phyloP scores from a whole-genome alignment of 2,888 invertebrate species.

The Arrhopalites spinosus region DNA sequence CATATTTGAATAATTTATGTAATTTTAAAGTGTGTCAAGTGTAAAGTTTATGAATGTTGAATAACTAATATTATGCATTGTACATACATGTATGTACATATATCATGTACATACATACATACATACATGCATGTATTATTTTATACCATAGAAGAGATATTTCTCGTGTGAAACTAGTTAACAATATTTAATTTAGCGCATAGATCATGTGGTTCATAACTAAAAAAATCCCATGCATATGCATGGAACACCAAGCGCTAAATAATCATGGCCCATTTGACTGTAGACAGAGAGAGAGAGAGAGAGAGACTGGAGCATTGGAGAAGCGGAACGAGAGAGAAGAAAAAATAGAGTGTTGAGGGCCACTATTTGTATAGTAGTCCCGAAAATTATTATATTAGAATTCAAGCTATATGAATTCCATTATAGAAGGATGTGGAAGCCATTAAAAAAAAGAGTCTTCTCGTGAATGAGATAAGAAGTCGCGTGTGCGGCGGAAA shows the following conservation, averaged over 20 bases:
- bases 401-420: slow-evolving; percentile 46
- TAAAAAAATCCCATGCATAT: slow-evolving; percentile 8
- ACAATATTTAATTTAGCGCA: no score
- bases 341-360: slow-evolving; percentile 38
- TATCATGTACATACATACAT: no score
- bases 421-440: slow-evolving; percentile 48
- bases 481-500: slow-evolving; percentile 42
- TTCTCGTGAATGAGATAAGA: slow-evolving; percentile 41
- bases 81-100: no score
- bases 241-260: slow-evolving; percentile 9
- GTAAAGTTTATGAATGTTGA: neutral
- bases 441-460: slow-evolving; percentile 45
- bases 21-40: no score
- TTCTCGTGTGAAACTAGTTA: no score
- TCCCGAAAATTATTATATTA: no score
- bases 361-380: no score
- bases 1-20: no score
- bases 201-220: no score
- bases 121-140: no score
- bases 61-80: no score
- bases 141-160: no score
- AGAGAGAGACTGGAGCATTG: neutral
- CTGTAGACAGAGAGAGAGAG: neutral
- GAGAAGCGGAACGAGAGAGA: slow-evolving; percentile 32
- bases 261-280: slow-evolving; percentile 25